A percentile compares a stretch with the other conserved stretches of the same genome.
phyloP scores from a whole-genome alignment of 2,888 invertebrate genomes.

The Parascotia fuliginaria region DNA sequence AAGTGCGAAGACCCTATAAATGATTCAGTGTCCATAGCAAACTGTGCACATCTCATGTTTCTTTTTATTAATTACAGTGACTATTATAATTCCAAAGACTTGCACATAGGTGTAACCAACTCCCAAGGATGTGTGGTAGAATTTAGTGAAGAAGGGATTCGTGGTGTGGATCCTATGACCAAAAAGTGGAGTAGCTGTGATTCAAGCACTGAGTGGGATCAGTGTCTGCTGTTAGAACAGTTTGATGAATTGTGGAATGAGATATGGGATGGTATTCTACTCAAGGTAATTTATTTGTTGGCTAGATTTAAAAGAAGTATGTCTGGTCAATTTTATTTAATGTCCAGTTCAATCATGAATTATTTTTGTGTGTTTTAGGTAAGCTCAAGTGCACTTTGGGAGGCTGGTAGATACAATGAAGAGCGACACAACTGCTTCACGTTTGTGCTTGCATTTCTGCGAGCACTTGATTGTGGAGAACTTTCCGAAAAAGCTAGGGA shows the following conservation, averaged over 20 bases:
- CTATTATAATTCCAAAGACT: conserved; percentile 92
- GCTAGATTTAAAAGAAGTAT: neutral
- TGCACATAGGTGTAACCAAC: conserved; percentile 96
- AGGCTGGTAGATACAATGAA: conserved; percentile 89
- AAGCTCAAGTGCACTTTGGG: conserved; percentile 87
- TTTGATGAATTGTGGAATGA: conserved; percentile 90
- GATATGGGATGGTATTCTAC: conserved; percentile 90
- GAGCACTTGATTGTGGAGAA: conserved; percentile 89
- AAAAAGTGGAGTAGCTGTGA: conserved; percentile 87
- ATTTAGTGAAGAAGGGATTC: conserved; percentile 92
- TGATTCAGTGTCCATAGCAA: conserved; percentile 30
- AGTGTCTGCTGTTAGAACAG: conserved; percentile 89
- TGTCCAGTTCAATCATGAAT: neutral
- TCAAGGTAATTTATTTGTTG: conserved; percentile 76
- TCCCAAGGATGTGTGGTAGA: conserved; percentile 92
- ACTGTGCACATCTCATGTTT: conserved; percentile 13
- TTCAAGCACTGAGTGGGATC: conserved; percentile 88
- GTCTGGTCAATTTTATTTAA: too few species aligned
- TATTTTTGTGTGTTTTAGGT: conserved; percentile 58
- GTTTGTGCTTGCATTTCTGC: conserved; percentile 93
- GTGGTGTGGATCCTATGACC: conserved; percentile 80
- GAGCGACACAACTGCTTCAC: conserved; percentile 93
- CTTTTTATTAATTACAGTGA: conserved; percentile 86
- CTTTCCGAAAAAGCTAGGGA: conserved; percentile 89
- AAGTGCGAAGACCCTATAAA: neutral